phyloP scores from a whole-genome alignment of 2,888 invertebrate species.

The Cerastis leucographa region DNA sequence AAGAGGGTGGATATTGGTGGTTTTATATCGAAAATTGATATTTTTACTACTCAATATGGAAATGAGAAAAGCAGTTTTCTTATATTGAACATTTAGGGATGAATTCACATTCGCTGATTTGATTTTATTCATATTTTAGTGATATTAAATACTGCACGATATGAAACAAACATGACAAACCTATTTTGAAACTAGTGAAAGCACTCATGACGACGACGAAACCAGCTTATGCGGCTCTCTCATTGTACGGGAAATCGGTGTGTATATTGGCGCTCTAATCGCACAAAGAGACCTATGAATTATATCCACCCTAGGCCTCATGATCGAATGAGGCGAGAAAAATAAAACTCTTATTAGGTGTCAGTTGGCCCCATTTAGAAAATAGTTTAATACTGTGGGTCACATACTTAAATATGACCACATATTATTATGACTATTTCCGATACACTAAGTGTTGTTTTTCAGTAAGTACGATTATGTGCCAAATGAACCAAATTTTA shows the following conservation, averaged over 20 bases:
- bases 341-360: no score
- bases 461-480: background rate
- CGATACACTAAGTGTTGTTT: background rate
- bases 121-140: background rate
- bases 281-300: no score
- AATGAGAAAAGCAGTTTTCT: background rate
- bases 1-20: constrained; percentile 70
- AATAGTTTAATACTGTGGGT: background rate
- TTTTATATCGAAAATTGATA: constrained; percentile 70
- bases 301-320: no score
- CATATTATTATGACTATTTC: background rate
- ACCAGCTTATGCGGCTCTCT: no score
- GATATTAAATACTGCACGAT: background rate
- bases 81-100: background rate
- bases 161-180: no score
- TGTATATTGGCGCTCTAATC: no score
- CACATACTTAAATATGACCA: background rate
- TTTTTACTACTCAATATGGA: constrained; percentile 36
- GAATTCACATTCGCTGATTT: background rate
- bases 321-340: no score
- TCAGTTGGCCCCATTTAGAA: no score
- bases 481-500: background rate
- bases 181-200: no score
- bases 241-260: no score
- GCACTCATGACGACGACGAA: no score